These are phyloP conservation scores for Chrysogorgia sp. DNA, from an alignment of 92 coral and sea anemone genomes.

Conservation along the genomic window DNA sequence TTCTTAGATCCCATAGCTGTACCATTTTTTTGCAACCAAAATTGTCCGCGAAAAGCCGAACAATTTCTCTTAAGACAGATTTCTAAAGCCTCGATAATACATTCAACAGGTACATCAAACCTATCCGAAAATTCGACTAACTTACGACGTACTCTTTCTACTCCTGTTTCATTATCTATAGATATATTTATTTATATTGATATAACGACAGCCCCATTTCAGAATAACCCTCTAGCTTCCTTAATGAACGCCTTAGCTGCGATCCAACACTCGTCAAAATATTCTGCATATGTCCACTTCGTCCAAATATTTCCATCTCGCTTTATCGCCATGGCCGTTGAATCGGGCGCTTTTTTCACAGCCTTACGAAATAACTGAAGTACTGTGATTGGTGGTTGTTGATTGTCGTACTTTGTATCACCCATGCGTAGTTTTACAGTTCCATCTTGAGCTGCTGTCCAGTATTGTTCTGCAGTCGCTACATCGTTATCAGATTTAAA, in stretches of 20 bases:
- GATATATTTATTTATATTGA: no score
- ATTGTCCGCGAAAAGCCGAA: no score
- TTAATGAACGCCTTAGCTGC: slow-evolving; percentile 82
- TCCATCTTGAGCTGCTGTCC: slow-evolving; percentile 69
- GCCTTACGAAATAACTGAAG: slow-evolving; percentile 63
- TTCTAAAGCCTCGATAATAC: no score
- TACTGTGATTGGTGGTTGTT: slow-evolving; percentile 64
- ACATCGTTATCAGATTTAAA: neutral
- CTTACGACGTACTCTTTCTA: no score
- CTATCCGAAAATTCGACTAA: no score
- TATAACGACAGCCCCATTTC: no score
- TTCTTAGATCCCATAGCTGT: no score
- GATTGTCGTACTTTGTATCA: slow-evolving; percentile 38
- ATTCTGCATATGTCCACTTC: slow-evolving; percentile 74
- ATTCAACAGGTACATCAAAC: no score
- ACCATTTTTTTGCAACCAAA: no score
- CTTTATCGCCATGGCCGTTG: slow-evolving; percentile 81
- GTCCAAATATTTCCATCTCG: slow-evolving; percentile 72
- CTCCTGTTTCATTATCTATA: no score
- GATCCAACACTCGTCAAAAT: slow-evolving; percentile 62
- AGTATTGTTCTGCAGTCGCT: slow-evolving; percentile 63
- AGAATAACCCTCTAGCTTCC: slow-evolving; percentile 58
- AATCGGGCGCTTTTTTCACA: slow-evolving; percentile 56
- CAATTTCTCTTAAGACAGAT: no score
- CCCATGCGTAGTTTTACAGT: slow-evolving; percentile 66